phyloP scores from a whole-genome alignment of 2,888 invertebrate genomes.

The Lepeophtheirus nordmannii region DNA sequence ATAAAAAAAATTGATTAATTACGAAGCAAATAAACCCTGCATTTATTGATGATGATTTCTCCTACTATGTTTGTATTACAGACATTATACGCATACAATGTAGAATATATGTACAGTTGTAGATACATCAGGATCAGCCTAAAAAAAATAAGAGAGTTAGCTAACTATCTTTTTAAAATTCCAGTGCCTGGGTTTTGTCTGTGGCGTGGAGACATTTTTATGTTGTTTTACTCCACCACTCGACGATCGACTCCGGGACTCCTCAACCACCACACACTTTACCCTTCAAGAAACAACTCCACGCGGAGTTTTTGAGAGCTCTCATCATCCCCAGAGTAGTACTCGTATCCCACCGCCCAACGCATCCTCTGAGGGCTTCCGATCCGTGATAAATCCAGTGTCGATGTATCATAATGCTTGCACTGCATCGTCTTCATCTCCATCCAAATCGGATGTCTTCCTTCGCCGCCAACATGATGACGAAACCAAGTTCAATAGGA shows the following conservation, averaged over 20 bases:
- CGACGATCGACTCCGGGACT: background rate
- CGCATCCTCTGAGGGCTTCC: background rate
- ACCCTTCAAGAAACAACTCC: slow-evolving; percentile 20
- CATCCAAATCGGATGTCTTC: slow-evolving; percentile 4
- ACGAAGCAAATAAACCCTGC: background rate
- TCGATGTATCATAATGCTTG: background rate
- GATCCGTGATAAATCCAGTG: slow-evolving; percentile 3
- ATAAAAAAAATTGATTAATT: background rate
- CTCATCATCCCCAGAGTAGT: too few relatives aligned
- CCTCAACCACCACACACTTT: slow-evolving; percentile 19
- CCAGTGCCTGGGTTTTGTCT: slow-evolving; percentile 17
- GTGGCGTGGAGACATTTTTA: slow-evolving; percentile 16
- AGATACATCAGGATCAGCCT: too few relatives aligned
- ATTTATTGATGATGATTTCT: slow-evolving; percentile 1
- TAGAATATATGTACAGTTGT: background rate
- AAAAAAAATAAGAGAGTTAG: too few relatives aligned
- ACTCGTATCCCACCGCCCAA: background rate
- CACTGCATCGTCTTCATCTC: background rate
- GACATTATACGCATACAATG: background rate
- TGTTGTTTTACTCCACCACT: slow-evolving; percentile 8
- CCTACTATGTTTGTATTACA: background rate
- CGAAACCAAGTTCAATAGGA: background rate
- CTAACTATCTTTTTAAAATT: background rate
- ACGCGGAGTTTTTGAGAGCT: background rate
- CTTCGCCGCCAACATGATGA: background rate